These are phyloP conservation scores for Sialia sialis DNA, from an alignment of 2,113 vertebrate genomes.

Conservation along the genomic window DNA sequence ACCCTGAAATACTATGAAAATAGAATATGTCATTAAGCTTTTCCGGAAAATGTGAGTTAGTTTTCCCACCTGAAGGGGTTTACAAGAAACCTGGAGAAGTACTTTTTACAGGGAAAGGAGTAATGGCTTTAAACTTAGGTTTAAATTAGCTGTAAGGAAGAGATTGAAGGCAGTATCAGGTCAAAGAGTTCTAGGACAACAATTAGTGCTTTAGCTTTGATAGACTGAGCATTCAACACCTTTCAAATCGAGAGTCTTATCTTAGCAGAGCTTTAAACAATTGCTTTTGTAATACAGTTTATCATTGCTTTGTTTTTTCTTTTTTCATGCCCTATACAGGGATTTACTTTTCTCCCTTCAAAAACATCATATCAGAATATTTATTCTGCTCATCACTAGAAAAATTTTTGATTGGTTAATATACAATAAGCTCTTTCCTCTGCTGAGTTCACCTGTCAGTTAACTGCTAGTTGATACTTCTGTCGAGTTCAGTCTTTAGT, in stretches of 20 bases:
- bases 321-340: neutral
- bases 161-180: neutral
- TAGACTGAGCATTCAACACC: neutral
- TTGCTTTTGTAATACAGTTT: neutral
- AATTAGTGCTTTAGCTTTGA: neutral
- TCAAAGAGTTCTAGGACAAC: neutral
- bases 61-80: neutral
- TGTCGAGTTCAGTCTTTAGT: neutral
- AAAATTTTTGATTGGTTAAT: neutral
- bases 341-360: neutral
- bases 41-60: neutral
- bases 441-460: neutral
- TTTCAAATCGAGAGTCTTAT: neutral
- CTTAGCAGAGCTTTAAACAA: neutral
- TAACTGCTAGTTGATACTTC: neutral
- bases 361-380: neutral
- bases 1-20: neutral
- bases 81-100: neutral
- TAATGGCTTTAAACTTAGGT: neutral
- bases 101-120: neutral
- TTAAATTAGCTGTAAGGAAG: neutral
- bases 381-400: neutral
- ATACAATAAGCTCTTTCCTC: neutral
- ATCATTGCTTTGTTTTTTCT: neutral
- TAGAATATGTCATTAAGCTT: neutral